Percentiles rank a stretch among this genome's conserved stretches.
phyloP scores from a whole-genome alignment of 2,113 vertebrate species.

The Tringa solitaria region DNA sequence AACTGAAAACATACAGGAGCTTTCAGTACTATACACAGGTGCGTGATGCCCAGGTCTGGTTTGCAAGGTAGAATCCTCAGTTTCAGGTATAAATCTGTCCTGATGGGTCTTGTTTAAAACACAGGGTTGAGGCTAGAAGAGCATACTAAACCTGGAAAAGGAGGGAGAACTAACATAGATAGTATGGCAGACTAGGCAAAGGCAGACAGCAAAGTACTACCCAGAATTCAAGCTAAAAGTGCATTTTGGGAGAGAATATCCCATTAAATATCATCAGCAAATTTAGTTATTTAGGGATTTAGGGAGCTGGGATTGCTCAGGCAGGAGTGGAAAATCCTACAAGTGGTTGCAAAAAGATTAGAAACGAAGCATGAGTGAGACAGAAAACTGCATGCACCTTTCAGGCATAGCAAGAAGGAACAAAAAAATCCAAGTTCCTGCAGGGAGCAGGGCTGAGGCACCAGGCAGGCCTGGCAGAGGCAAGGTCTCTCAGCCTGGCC shows the following conservation, averaged over 20 bases:
- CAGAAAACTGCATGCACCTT: neutral
- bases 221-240: neutral
- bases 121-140: neutral
- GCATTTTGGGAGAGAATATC: neutral
- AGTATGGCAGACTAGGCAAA: neutral
- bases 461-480: neutral
- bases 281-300: neutral
- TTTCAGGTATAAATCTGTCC: neutral
- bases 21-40: neutral
- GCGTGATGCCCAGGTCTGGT: neutral
- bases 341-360: neutral
- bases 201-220: neutral
- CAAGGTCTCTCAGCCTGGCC: neutral
- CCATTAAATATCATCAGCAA: neutral
- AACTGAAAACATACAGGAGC: neutral
- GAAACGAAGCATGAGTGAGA: neutral
- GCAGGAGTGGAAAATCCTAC: neutral
- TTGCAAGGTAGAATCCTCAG: neutral
- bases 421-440: neutral
- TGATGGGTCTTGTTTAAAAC: neutral
- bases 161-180: neutral
- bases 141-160: neutral
- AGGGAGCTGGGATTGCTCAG: neutral
- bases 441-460: neutral
- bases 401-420: neutral